phyloP scores from a whole-genome alignment of 2,113 vertebrate genomes.

The Rhegmatorhina hoffmannsi region DNA sequence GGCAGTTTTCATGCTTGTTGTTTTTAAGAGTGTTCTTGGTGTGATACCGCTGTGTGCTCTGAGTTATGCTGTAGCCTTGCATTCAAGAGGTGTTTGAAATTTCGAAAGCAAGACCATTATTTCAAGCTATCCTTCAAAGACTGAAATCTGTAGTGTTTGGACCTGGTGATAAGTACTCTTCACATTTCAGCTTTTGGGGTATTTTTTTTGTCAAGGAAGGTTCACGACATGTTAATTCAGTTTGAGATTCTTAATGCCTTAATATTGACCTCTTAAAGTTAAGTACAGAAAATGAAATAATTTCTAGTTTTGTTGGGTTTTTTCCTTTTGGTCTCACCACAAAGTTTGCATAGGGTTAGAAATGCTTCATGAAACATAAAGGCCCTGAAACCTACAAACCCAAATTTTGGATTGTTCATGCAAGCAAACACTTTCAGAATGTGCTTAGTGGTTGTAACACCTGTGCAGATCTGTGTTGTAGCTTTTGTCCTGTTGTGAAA shows the following conservation, averaged over 20 bases:
- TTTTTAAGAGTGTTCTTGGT: neutral
- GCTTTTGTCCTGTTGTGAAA: neutral
- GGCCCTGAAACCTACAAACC: neutral
- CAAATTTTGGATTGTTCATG: neutral
- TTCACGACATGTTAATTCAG: neutral
- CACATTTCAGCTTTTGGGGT: neutral
- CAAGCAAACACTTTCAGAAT: neutral
- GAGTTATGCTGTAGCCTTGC: neutral
- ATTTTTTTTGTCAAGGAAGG: neutral
- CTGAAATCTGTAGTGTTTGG: neutral
- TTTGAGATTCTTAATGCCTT: neutral
- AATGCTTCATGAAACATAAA: neutral
- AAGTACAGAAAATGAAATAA: neutral
- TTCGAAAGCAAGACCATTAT: neutral
- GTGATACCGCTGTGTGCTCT: neutral
- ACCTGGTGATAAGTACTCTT: neutral
- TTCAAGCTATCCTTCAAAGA: neutral
- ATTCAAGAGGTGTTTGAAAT: neutral
- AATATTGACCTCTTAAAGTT: neutral
- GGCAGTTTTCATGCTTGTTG: neutral
- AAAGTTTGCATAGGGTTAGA: neutral
- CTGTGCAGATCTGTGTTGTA: neutral
- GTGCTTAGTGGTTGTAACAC: neutral
- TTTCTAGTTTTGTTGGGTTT: neutral
- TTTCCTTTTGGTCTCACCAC: neutral